These are phyloP conservation scores for Papilio xuthus DNA, from an alignment of 1,140 invertebrate genomes.

Conservation along the genomic window DNA sequence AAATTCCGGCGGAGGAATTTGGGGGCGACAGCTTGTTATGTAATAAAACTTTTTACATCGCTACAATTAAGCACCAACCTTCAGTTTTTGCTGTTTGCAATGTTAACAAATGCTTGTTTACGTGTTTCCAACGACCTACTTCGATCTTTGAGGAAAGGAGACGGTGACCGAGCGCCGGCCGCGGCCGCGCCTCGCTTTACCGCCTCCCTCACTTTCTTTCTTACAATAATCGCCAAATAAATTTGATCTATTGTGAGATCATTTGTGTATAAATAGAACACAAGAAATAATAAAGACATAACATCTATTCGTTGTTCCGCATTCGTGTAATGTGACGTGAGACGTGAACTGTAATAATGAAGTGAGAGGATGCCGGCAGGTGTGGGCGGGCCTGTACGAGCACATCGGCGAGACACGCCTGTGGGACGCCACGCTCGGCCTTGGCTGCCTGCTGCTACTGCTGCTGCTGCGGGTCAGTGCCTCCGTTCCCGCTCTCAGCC, in stretches of 20 bases:
- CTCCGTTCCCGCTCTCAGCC: neutral
- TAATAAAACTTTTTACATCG: slow-evolving; percentile 31
- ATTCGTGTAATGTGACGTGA: too few species aligned
- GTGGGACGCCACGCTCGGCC: slow-evolving; percentile 86
- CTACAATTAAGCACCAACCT: neutral
- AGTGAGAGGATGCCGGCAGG: slow-evolving; percentile 47
- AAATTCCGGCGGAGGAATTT: too few species aligned
- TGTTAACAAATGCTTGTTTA: neutral
- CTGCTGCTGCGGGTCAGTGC: slow-evolving; percentile 85
- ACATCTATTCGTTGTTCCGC: too few species aligned
- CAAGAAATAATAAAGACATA: too few species aligned
- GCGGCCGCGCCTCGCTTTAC: neutral
- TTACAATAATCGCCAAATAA: neutral
- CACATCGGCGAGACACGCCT: slow-evolving; percentile 85
- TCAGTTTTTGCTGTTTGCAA: slow-evolving; percentile 32
- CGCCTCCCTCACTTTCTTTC: neutral
- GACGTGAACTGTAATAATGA: too few species aligned
- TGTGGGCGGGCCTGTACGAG: slow-evolving; percentile 84
- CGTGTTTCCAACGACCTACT: slow-evolving; percentile 38
- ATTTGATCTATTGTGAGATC: neutral
- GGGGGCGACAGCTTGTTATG: slow-evolving; percentile 7
- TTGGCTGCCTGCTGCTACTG: slow-evolving; percentile 85
- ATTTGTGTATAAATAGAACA: too few species aligned
- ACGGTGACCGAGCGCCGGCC: neutral
- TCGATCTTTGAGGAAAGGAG: slow-evolving; percentile 39